Evolutionary conservation across 2,113 vertebrate genomes (phyloP).

Genomic region (Neodontobutis hainanensis): DNA sequence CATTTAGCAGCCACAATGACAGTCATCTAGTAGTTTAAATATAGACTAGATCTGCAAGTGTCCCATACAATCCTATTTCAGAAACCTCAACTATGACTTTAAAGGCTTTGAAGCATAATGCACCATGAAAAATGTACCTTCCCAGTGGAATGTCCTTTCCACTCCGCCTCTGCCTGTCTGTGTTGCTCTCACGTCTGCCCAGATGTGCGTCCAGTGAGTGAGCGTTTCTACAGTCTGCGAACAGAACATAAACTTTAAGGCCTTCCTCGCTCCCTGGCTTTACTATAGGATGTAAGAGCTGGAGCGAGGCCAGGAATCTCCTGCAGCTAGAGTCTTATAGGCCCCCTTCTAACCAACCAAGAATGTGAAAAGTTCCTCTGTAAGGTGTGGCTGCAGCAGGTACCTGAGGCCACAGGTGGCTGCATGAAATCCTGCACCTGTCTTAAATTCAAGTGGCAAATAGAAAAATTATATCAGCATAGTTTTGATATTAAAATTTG

Average conservation of each 20-base stretch:
- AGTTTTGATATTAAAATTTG: neutral
- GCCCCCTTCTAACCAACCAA: slow-evolving; percentile 65
- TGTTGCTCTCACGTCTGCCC: slow-evolving; percentile 49
- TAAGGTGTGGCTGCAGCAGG: slow-evolving; percentile 67
- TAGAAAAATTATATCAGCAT: slow-evolving; percentile 7
- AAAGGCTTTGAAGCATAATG: neutral
- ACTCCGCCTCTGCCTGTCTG: slow-evolving; percentile 1
- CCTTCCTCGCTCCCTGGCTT: slow-evolving; percentile 59
- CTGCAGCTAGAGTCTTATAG: slow-evolving; percentile 65
- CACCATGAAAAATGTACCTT: slow-evolving; percentile 27
- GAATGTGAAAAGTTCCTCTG: slow-evolving; percentile 70
- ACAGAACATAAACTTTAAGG: slow-evolving; percentile 76
- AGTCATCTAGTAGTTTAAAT: too few species aligned
- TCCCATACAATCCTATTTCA: too few species aligned
- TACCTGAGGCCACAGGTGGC: slow-evolving; percentile 73
- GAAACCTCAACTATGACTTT: neutral
- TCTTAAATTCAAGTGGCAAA: slow-evolving; percentile 18
- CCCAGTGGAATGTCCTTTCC: slow-evolving; percentile 6
- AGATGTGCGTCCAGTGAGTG: slow-evolving; percentile 54
- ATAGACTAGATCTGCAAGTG: too few species aligned
- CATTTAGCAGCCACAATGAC: too few species aligned
- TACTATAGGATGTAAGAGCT: slow-evolving; percentile 62
- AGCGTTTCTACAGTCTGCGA: slow-evolving; percentile 61
- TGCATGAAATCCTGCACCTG: slow-evolving; percentile 66
- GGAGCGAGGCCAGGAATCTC: slow-evolving; percentile 73